Evolutionary conservation across 2,888 invertebrate species (phyloP).

Genomic region (Adineta ricciae): DNA sequence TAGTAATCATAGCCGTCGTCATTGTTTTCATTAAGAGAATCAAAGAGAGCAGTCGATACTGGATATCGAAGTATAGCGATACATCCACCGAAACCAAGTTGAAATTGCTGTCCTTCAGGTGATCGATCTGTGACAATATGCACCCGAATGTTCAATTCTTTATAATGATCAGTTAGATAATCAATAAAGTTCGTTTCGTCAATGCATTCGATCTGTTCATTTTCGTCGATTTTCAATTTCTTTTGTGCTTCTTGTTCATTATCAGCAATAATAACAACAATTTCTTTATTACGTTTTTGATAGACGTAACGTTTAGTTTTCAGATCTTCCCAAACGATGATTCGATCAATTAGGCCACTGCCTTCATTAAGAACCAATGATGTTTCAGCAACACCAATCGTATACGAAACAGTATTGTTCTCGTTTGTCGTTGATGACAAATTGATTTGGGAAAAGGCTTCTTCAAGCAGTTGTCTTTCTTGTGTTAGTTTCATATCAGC

Average conservation of each 20-base stretch:
- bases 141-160: slow-evolving; percentile 66
- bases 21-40: neutral
- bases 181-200: slow-evolving; percentile 76
- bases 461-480: slow-evolving; percentile 39
- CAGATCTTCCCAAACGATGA: slow-evolving; percentile 99
- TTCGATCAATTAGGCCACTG: slow-evolving; percentile 73
- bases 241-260: slow-evolving; percentile 12
- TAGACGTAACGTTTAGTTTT: slow-evolving; percentile 92
- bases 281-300: slow-evolving; percentile 25
- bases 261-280: neutral
- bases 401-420: neutral
- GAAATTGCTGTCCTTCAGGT: slow-evolving; percentile 98
- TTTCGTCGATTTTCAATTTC: slow-evolving; percentile 52
- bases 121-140: slow-evolving; percentile 99
- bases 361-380: slow-evolving; percentile 89
- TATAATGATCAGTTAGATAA: slow-evolving; percentile 81
- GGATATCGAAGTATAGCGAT: slow-evolving; percentile 57
- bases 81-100: slow-evolving; percentile 96
- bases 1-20: neutral
- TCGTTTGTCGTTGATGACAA: neutral
- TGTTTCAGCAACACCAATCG: slow-evolving; percentile 63
- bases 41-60: neutral
- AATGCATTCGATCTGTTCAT: slow-evolving; percentile 90
- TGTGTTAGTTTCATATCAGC: neutral
- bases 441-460: slow-evolving; percentile 63